Percentiles rank a stretch among this genome's conserved stretches.
Evolutionary conservation across 92 coral and sea anemone genomes (phyloP).

Genomic region (Scolanthus callimorphus): DNA sequence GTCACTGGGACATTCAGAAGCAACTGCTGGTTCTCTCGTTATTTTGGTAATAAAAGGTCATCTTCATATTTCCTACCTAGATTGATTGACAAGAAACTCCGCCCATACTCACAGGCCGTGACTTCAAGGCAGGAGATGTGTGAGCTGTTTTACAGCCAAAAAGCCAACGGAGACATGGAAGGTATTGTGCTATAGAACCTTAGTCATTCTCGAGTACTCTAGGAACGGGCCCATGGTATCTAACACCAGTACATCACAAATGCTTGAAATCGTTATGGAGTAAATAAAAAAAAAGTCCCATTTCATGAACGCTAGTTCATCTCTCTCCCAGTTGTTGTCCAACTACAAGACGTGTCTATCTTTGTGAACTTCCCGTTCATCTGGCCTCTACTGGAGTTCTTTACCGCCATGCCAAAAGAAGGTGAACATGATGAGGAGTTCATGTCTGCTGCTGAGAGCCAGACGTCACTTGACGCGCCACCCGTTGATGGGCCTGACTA

Average conservation of each 20-base stretch:
- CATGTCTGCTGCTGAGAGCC: conserved; percentile 43
- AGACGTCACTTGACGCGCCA: conserved; percentile 46
- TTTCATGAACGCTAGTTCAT: too few species aligned
- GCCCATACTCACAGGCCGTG: conserved; percentile 21
- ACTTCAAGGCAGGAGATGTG: conserved; percentile 70
- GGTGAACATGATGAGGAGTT: conserved; percentile 25
- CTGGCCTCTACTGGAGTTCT: conserved; percentile 80
- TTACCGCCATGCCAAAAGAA: conserved; percentile 31
- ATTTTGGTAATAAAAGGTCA: too few species aligned
- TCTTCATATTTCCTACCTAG: conserved; percentile 27
- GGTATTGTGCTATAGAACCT: too few species aligned
- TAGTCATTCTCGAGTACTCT: too few species aligned
- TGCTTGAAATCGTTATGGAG: too few species aligned
- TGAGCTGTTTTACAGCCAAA: conserved; percentile 72
- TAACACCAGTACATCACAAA: too few species aligned
- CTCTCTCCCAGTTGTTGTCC: conserved; percentile 79
- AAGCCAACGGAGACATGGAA: conserved; percentile 76
- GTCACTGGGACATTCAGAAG: too few species aligned
- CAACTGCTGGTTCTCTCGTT: too few species aligned
- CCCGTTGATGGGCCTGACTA: neutral
- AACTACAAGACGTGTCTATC: conserved; percentile 82
- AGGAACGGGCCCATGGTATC: too few species aligned
- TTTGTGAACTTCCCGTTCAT: conserved; percentile 87
- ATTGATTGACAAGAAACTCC: conserved; percentile 64
- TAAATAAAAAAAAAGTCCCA: too few species aligned